phyloP scores from a whole-genome alignment of 1,140 invertebrate species.

The Lithobius niger region DNA sequence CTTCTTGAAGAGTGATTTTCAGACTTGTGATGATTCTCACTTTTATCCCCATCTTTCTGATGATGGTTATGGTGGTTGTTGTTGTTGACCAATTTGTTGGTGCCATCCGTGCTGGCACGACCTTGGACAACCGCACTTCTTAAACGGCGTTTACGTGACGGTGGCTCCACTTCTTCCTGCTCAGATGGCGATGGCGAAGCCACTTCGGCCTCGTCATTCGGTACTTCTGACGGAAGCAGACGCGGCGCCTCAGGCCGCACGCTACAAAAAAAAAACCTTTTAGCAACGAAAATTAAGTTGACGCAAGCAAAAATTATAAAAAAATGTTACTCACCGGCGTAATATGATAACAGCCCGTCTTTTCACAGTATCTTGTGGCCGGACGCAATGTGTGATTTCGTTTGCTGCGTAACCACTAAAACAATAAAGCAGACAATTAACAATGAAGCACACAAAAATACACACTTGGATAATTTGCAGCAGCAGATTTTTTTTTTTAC shows the following conservation, averaged over 20 bases:
- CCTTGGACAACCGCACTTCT: not conserved
- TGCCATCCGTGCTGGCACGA: not conserved
- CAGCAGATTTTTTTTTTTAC: not conserved
- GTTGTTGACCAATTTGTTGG: no score
- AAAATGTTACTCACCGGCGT: conserved; percentile 18
- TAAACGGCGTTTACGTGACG: not conserved
- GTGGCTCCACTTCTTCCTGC: not conserved
- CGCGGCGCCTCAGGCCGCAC: not conserved
- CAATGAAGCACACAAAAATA: no score
- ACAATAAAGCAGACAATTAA: conserved; percentile 17
- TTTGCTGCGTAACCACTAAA: conserved; percentile 42
- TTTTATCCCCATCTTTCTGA: no score
- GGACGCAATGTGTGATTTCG: conserved; percentile 41
- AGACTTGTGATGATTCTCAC: no score
- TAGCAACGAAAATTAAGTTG: not conserved
- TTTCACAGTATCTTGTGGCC: conserved; percentile 39
- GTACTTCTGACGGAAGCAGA: not conserved
- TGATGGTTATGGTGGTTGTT: no score
- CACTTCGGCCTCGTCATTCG: conserved; percentile 1
- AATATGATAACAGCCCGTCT: conserved; percentile 40
- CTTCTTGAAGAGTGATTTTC: no score
- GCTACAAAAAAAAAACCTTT: conserved; percentile 1
- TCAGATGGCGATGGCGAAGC: not conserved
- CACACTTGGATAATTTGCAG: conserved; percentile 6
- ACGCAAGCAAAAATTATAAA: not conserved